Evolutionary conservation across 2,113 vertebrate genomes (phyloP).

Genomic region (Maccullochella peelii): DNA sequence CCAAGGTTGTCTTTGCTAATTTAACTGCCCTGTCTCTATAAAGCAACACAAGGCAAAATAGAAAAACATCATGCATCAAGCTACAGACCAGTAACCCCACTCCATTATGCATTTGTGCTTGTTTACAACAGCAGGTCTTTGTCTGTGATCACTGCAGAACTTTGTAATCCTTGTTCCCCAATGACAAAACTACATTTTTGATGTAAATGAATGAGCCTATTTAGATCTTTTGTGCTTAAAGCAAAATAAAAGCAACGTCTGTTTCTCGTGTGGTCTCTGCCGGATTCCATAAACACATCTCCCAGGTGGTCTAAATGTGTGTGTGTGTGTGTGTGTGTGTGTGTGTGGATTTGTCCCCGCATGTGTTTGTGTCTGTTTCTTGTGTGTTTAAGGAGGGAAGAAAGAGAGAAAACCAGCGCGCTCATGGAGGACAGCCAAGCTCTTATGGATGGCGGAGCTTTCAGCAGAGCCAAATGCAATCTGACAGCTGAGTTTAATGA

Average conservation of each 20-base stretch:
- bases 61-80: conserved; percentile 5
- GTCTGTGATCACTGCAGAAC: conserved; percentile 33
- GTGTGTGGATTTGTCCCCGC: conserved; percentile 15
- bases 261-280: conserved; percentile 63
- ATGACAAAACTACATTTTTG: conserved; percentile 46
- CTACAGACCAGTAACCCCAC: conserved; percentile 13
- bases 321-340: conserved; percentile 35
- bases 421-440: conserved; percentile 69
- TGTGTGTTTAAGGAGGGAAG: conserved; percentile 31
- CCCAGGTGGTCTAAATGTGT: conserved; percentile 86
- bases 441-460: conserved; percentile 42
- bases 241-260: conserved; percentile 63
- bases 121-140: conserved; percentile 42
- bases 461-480: conserved; percentile 65
- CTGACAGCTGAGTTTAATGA: conserved; percentile 71
- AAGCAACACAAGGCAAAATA: conserved; percentile 23
- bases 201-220: conserved; percentile 54
- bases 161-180: conserved; percentile 20
- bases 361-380: conserved; percentile 36
- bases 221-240: conserved; percentile 61
- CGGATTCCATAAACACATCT: conserved; percentile 87
- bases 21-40: conserved; percentile 21
- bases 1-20: conserved; percentile 51
- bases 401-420: conserved; percentile 68
- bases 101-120: conserved; percentile 23